These are phyloP conservation scores for Anguilla marmorata DNA, from an alignment of 2,797 vertebrate species.

Conservation along the genomic window DNA sequence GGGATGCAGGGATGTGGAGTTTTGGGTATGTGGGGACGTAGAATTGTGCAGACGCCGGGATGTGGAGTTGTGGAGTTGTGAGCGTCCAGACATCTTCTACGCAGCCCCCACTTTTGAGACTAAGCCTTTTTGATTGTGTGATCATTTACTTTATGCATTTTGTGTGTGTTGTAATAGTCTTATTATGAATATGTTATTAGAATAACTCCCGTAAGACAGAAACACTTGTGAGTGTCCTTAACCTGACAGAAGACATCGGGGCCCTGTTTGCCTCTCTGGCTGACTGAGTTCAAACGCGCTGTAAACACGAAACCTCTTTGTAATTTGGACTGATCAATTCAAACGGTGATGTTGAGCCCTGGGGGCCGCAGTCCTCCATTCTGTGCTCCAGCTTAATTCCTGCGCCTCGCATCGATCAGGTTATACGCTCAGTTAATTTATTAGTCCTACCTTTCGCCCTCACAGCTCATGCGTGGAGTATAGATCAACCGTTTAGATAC, in stretches of 20 bases:
- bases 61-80: too few species aligned
- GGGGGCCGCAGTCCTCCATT: background rate
- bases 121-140: background rate
- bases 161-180: background rate
- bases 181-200: background rate
- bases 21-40: too few species aligned
- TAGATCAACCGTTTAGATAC: slow-evolving; percentile 2
- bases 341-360: background rate
- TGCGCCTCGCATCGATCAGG: background rate
- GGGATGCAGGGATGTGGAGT: too few species aligned
- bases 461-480: background rate
- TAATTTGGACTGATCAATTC: background rate
- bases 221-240: background rate
- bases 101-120: background rate
- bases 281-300: background rate
- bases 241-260: background rate
- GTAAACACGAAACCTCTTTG: background rate
- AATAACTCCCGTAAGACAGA: background rate
- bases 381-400: background rate
- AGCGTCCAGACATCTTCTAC: too few species aligned
- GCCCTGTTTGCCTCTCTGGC: background rate
- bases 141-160: background rate
- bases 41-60: too few species aligned
- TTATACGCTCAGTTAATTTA: background rate
- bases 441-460: background rate